Conservation (phyloP, 2,797 vertebrate genomes). For the Mareca penelope region DNA sequence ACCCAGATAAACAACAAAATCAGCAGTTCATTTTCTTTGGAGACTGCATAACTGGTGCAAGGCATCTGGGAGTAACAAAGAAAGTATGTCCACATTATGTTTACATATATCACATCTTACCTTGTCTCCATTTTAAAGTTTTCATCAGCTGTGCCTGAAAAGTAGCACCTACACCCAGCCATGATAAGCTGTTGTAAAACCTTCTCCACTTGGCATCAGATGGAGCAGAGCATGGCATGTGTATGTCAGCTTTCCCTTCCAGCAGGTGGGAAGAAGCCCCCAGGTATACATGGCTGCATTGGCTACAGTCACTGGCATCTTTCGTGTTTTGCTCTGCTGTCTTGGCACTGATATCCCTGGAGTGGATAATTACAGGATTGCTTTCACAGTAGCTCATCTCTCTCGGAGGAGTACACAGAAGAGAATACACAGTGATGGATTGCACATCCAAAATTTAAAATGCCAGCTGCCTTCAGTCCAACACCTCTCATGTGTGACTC, state of each 20-base stretch:
- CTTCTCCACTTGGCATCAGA: not conserved
- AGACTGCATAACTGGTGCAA: not conserved
- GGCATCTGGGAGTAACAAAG: not conserved
- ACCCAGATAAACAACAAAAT: not conserved
- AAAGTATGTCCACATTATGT: not conserved
- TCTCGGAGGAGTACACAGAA: not conserved
- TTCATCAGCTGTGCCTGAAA: not conserved
- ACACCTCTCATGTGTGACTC: not conserved
- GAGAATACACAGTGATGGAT: not conserved
- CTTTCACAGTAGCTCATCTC: not conserved
- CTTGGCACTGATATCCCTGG: not conserved
- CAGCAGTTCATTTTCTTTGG: not conserved
- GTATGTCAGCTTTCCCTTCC: not conserved
- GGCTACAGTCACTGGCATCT: not conserved
- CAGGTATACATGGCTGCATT: accelerated
- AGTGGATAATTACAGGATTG: not conserved
- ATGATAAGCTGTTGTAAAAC: not conserved
- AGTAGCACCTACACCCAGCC: not conserved
- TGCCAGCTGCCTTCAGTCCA: not conserved
- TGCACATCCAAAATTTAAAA: not conserved
- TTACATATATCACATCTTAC: accelerated
- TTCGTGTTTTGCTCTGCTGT: not conserved
- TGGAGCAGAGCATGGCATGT: not conserved
- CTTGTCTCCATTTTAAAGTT: not conserved
- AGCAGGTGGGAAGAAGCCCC: not conserved